Percentiles rank a stretch among this genome's conserved stretches.
These are phyloP conservation scores for Allenopithecus nigroviridis DNA, from an alignment of 2,797 vertebrate species.

Conservation along the genomic window DNA sequence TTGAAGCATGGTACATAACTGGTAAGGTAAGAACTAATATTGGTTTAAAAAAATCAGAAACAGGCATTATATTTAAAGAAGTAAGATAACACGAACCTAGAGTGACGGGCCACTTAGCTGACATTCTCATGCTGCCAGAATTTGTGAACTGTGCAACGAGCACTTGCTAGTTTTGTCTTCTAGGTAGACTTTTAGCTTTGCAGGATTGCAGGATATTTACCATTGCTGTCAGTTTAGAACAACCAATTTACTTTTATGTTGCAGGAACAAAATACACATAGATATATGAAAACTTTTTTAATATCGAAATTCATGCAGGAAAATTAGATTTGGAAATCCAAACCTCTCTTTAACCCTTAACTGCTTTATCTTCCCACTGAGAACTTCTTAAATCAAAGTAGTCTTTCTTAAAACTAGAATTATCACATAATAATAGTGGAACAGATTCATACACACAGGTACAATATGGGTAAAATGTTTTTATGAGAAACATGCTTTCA, in stretches of 20 bases:
- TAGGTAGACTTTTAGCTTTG: neutral
- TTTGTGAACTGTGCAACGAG: neutral
- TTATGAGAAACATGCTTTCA: neutral
- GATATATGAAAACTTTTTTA: neutral
- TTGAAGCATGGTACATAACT: neutral
- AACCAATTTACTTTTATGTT: neutral
- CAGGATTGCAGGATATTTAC: neutral
- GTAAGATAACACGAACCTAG: neutral
- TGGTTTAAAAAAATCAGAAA: neutral
- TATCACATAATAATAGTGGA: neutral
- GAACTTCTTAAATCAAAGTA: neutral
- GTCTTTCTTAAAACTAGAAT: neutral
- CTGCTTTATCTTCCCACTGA: neutral
- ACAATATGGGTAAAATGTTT: neutral
- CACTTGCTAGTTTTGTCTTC: neutral
- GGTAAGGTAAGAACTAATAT: neutral
- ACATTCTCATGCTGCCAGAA: neutral
- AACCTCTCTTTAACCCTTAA: neutral
- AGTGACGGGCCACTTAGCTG: neutral
- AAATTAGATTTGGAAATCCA: neutral
- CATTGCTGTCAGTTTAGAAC: neutral
- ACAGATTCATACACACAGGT: neutral
- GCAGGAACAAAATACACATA: conserved; percentile 8
- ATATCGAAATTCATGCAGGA: neutral
- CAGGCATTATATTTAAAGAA: neutral